phyloP scores from a whole-genome alignment of 1,140 invertebrate species.

The Scaptomyza pallida region DNA sequence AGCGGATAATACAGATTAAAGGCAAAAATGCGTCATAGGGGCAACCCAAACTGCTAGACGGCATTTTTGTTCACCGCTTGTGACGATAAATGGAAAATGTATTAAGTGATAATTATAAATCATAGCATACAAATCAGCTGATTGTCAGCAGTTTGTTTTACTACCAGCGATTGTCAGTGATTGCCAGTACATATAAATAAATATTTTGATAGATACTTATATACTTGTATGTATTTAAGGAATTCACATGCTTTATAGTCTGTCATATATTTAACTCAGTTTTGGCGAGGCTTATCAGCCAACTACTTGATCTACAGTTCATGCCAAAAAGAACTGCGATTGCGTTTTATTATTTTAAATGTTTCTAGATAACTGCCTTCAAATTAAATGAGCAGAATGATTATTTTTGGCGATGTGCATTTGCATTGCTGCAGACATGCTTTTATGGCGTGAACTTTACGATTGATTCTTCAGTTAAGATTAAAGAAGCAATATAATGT shows the following conservation, averaged over 20 bases:
- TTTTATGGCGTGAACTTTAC: not conserved
- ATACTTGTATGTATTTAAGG: not conserved
- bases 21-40: constrained; percentile 14
- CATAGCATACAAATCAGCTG: constrained; percentile 40
- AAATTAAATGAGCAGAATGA: not conserved
- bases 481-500: not conserved
- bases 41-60: constrained; percentile 1
- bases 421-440: constrained; percentile 1
- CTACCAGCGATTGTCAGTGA: constrained; percentile 6
- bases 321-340: constrained; percentile 6
- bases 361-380: not conserved
- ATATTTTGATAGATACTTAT: constrained; percentile 9
- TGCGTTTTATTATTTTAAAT: not conserved
- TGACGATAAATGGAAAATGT: not conserved
- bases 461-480: not conserved
- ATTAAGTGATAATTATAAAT: constrained; percentile 11
- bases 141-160: constrained; percentile 27
- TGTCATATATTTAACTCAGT: constrained; percentile 17
- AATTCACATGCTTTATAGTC: not conserved
- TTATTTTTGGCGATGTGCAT: not conserved
- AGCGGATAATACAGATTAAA: constrained; percentile 9
- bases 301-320: not conserved
- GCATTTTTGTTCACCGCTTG: not conserved
- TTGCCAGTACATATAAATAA: not conserved
- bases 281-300: not conserved